Evolutionary conservation across 2,888 invertebrate genomes (phyloP), one percentile per base, ranked within the genome.

Genomic region (Venustoraphidia nigricollis): DNA sequence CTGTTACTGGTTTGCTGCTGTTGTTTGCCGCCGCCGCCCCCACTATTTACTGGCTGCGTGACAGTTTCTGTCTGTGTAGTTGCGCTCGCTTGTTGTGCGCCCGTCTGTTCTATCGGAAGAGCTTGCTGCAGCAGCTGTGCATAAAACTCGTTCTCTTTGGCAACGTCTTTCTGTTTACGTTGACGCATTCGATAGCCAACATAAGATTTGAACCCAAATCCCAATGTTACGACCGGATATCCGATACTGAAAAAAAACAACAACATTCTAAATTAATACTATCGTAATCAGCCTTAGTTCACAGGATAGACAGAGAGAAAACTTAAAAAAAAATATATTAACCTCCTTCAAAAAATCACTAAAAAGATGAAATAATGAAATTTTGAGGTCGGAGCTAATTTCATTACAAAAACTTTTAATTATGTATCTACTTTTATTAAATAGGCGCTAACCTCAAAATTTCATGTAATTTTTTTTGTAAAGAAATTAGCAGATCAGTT

Each of bases 141-240:
- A 68, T 93, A 94, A 72, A 93, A 92, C 69, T 92, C 89, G 71
- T 95, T 95, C 70, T 92, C 90, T 68, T 87, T 89, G 54, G 92
- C 85, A 58, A 97, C 93, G 65, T 91, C 91, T 61, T 85, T 81
- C 70, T 95, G 94, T 64, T 87, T 84, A 56, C 92, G 79, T 77
- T 89, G 78, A 63, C 92, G 77, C 76, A 94, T 83, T 69, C 90
- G 79, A 67, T 86, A 89, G 57, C 89, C 87, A 54, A 94, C 80
- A 64, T 90, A 90, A 64, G 89, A 86, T 76, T 94, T 95, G 62
- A 94, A 89, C 60, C 92, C 91, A 72, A 94, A 93, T 57, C 96
- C 95, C 64, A 96, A 76, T 58, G 95, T 91, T 46, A 95, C 91
- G 56, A 90, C 89, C 50, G 95, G 95, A 76, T 92, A 96, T 54